Evolutionary conservation across 2,113 vertebrate genomes (phyloP).

Genomic region (Microtus ochrogaster): DNA sequence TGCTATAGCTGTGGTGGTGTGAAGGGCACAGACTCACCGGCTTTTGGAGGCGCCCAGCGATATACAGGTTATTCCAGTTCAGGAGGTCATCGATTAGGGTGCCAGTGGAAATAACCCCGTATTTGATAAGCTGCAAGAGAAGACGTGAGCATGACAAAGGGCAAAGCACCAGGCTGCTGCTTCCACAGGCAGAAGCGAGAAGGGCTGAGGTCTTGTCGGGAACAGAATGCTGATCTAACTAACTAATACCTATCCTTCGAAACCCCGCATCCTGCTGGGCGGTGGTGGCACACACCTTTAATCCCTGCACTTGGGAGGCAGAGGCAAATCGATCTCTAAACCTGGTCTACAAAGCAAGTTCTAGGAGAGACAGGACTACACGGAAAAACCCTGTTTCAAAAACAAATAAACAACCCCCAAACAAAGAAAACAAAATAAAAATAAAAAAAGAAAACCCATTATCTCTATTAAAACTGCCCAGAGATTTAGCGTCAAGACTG

Average conservation of each 20-base stretch:
- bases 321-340: not conserved
- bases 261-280: not conserved
- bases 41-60: constrained; percentile 96
- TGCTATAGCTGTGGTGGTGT: not conserved
- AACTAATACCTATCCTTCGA: not conserved
- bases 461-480: not conserved
- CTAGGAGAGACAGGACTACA: not conserved
- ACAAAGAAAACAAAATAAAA: not conserved
- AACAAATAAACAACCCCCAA: not conserved
- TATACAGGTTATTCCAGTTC: constrained; percentile 95
- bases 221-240: not conserved
- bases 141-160: constrained; percentile 16
- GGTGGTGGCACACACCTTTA: not conserved
- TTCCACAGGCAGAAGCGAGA: not conserved
- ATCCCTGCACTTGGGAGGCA: not conserved
- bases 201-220: not conserved
- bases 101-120: constrained; percentile 94
- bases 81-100: constrained; percentile 93
- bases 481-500: not conserved
- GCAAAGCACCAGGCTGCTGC: not conserved
- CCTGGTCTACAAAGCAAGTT: not conserved
- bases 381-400: not conserved
- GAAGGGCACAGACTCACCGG: constrained; percentile 88
- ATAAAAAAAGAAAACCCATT: not conserved
- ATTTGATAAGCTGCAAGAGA: constrained; percentile 93